Evolutionary conservation across 2,888 invertebrate genomes (phyloP), one percentile per base, ranked within the genome.

Genomic region (Microdon myrmicae): DNA sequence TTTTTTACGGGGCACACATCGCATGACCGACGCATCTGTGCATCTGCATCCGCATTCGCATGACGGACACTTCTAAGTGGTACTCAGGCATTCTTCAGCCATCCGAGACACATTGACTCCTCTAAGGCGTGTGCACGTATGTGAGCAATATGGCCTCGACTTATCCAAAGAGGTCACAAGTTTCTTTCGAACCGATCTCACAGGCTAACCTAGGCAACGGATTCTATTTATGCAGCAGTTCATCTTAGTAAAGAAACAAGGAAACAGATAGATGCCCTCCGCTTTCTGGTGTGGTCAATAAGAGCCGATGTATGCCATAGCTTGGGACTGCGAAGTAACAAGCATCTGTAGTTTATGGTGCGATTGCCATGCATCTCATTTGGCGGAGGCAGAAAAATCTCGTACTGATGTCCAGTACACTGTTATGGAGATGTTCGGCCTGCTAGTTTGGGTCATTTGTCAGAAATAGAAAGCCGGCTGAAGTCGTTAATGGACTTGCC

Each of bases 41-140:
- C 64, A 64, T 64, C 64, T 64, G 64, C 56, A 64, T 64, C 56
- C 64, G 64, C 64, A 64, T 64, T 64, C 56, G 61, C 32, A 37
- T 64, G 64, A 64, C 58, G 64, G 64, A 58, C 64, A 58, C 56
- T 58, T 56, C 47, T 64, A 47, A 58, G 56, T 53, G 53, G 47
- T n/a, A n/a, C n/a, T 41, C 56, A 56, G 56, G 61, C 61, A 60
- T 19, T 29, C 35, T 49, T 38, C 28, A 51, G 28, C n/a, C n/a
- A n/a, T n/a, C n/a, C n/a, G 26, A n/a, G 41, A 41, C 17, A 35
- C 25, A 31, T 20, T 29, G 19, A 41, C 22, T 39, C 13, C 29
- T 41, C 16, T n/a, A n/a, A 48, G 49, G 41, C 61, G 41, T 44
- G 49, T 55, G 38, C 61, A 43, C 12, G 32, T 17, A 12, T 37